These are phyloP conservation scores for Tetragnatha montana DNA, from an alignment of 2,888 invertebrate species.

Conservation along the genomic window DNA sequence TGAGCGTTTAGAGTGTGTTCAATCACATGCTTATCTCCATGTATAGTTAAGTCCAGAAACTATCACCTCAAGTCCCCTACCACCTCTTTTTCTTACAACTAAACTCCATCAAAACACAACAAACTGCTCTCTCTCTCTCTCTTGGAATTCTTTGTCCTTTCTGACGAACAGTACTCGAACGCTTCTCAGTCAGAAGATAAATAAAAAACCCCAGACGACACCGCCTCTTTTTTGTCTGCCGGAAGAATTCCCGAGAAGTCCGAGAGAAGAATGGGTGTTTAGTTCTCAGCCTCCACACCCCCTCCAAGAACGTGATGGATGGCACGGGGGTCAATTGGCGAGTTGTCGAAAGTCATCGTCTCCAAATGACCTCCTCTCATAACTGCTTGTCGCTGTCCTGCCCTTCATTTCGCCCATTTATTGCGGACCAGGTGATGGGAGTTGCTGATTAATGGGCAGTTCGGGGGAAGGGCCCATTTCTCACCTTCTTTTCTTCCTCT, in stretches of 20 bases:
- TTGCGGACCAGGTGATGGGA: constrained; percentile 7
- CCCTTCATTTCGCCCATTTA: constrained; percentile 29
- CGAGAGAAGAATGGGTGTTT: constrained; percentile 11
- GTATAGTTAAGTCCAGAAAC: too few relatives aligned
- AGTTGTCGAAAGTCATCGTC: constrained; percentile 44
- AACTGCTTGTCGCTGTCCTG: constrained; percentile 39
- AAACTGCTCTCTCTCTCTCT: too few relatives aligned
- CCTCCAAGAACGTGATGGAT: constrained; percentile 25
- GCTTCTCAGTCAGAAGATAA: too few relatives aligned
- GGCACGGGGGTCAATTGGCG: constrained; percentile 40
- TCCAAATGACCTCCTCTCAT: constrained; percentile 49
- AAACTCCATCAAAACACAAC: too few relatives aligned
- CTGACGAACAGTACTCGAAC: too few relatives aligned
- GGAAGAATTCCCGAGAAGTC: constrained; percentile 1
- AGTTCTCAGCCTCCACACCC: background rate
- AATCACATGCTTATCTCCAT: too few relatives aligned
- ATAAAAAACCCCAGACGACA: background rate
- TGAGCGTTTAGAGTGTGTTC: too few relatives aligned
- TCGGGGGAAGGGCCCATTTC: background rate
- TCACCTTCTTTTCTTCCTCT: constrained; percentile 7
- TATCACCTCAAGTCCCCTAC: too few relatives aligned
- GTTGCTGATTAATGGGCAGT: constrained; percentile 36
- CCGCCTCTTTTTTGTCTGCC: constrained; percentile 6
- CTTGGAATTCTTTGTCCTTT: too few relatives aligned
- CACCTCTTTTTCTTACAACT: too few relatives aligned